Percentiles rank a stretch among this genome's conserved stretches.
Evolutionary conservation across 1,140 invertebrate genomes (phyloP).

Genomic region (Heterodera carotae): DNA sequence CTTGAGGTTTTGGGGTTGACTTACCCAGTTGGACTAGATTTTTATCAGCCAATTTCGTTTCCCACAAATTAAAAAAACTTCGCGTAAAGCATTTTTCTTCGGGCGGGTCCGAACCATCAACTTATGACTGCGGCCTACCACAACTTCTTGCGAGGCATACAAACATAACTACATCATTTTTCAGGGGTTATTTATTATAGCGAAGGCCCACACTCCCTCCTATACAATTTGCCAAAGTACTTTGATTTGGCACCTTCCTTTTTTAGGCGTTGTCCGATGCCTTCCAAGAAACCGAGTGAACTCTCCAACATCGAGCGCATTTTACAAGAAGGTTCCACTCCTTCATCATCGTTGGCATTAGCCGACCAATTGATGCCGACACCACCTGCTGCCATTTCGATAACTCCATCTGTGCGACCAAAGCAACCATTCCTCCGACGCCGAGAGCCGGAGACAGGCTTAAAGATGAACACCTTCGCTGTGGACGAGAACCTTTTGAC

Average conservation of each 20-base stretch:
- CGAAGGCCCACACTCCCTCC: no score
- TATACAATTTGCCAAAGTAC: no score
- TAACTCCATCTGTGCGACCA: background rate
- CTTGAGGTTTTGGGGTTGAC: no score
- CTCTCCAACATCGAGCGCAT: background rate
- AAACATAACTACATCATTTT: no score
- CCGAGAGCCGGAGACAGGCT: background rate
- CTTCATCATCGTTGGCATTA: background rate
- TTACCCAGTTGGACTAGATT: no score
- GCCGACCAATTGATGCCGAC: background rate
- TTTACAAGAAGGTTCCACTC: background rate
- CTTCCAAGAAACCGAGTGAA: conserved; percentile 4
- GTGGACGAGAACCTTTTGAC: background rate
- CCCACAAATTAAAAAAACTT: no score
- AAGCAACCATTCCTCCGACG: background rate
- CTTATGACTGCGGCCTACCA: background rate
- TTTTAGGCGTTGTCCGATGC: conserved; percentile 20
- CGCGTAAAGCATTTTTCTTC: no score
- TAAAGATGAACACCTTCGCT: background rate
- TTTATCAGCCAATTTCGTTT: no score
- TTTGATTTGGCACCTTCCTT: no score
- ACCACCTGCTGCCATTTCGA: background rate
- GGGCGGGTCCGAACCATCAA: no score
- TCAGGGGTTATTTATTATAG: no score
- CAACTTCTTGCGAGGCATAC: no score